Evolutionary conservation across 2,888 invertebrate species (phyloP).

Genomic region (Eristalinus sepulchralis): DNA sequence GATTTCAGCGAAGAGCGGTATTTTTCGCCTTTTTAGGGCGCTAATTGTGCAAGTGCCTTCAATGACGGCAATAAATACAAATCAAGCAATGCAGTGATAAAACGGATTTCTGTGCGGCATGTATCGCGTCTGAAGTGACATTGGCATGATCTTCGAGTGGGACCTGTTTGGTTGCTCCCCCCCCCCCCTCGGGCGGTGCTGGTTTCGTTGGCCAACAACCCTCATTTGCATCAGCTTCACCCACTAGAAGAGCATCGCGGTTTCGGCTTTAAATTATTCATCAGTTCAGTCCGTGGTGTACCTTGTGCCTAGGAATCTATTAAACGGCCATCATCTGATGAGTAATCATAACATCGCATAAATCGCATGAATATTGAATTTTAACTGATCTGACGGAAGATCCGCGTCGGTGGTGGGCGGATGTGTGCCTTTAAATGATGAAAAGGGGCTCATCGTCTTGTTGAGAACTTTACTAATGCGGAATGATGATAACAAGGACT

Average conservation of each 20-base stretch:
- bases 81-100: slow-evolving; percentile 12
- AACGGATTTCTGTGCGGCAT: background rate
- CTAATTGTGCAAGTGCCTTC: background rate
- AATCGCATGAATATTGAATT: background rate
- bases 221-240: background rate
- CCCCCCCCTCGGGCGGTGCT: background rate
- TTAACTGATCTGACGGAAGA: background rate
- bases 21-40: slow-evolving; percentile 3
- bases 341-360: background rate
- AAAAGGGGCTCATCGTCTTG: too few species aligned
- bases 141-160: background rate
- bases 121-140: background rate
- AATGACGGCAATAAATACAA: slow-evolving; percentile 22
- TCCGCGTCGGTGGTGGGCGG: background rate
- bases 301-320: background rate
- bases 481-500: too few species aligned
- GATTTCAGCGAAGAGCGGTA: slow-evolving; percentile 38
- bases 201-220: background rate
- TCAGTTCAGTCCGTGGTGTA: background rate
- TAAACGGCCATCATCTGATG: background rate
- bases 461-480: too few species aligned
- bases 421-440: too few species aligned
- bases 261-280: background rate
- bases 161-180: background rate
- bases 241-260: background rate